phyloP scores from a whole-genome alignment of 2,888 invertebrate species.

The Halictus ligatus region DNA sequence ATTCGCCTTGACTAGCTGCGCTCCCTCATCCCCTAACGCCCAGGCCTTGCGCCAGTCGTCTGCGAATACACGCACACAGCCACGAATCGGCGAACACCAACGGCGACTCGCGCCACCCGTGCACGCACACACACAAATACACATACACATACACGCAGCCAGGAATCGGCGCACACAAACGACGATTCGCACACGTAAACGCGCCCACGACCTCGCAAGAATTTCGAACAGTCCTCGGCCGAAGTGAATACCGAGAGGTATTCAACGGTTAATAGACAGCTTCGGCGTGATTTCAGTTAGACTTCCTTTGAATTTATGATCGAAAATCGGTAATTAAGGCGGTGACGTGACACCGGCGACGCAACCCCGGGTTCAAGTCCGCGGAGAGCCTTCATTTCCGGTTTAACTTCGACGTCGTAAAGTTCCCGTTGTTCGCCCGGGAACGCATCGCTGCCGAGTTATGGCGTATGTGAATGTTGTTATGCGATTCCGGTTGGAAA shows the following conservation, averaged over 20 bases:
- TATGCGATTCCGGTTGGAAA: neutral
- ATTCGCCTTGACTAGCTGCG: constrained; percentile 76
- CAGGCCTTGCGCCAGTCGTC: constrained; percentile 17
- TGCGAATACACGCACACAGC: neutral
- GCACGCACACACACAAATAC: constrained; percentile 8
- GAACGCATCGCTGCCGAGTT: neutral
- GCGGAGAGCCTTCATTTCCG: constrained; percentile 15
- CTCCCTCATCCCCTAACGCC: constrained; percentile 35
- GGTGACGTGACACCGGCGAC: neutral
- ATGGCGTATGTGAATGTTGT: neutral
- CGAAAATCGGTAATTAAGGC: constrained; percentile 28
- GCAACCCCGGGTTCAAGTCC: neutral
- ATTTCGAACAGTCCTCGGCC: constrained; percentile 60
- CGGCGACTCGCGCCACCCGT: neutral
- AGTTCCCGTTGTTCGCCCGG: constrained; percentile 10
- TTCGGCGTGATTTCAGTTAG: constrained; percentile 46
- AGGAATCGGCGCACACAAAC: neutral
- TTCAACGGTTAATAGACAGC: constrained; percentile 54
- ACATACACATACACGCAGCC: neutral
- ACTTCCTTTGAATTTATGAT: constrained; percentile 35
- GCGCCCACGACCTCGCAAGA: constrained; percentile 47
- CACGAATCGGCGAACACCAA: neutral
- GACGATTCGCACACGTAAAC: constrained; percentile 5
- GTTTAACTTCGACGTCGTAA: constrained; percentile 8
- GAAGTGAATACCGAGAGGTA: constrained; percentile 43